Evolutionary conservation across 37 sponge, comb jelly and placozoan species (phyloP).

Genomic region (Ephydatia muelleri): DNA sequence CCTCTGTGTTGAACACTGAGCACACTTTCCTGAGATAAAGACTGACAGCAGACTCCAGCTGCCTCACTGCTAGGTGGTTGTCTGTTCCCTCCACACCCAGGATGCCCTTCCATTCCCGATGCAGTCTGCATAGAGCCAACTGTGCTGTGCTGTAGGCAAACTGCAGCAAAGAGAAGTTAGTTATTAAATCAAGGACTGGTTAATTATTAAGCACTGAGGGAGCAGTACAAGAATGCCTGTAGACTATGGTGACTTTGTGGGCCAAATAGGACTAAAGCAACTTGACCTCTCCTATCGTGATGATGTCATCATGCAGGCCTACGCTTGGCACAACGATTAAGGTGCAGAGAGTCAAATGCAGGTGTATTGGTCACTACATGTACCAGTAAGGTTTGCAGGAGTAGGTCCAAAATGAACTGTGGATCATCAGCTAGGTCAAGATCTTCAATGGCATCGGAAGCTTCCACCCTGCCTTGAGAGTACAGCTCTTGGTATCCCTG

Average conservation of each 20-base stretch:
- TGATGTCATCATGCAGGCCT: background rate
- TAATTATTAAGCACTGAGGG: background rate
- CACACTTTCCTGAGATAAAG: conserved; percentile 49
- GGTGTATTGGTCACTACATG: too few relatives aligned
- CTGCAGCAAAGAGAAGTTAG: conserved; percentile 12
- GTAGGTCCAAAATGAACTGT: conserved; percentile 2
- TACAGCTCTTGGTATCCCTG: conserved; percentile 66
- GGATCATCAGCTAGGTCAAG: background rate
- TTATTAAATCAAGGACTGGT: background rate
- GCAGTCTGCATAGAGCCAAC: conserved; percentile 25
- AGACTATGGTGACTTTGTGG: too few relatives aligned
- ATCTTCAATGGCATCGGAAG: conserved; percentile 55
- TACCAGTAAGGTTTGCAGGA: conserved; percentile 39
- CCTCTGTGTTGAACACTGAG: background rate
- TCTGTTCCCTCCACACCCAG: conserved; percentile 24
- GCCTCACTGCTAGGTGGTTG: conserved; percentile 32
- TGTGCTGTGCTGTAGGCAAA: conserved; percentile 32
- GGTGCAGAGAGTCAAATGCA: background rate
- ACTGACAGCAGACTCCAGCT: conserved; percentile 56
- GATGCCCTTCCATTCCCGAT: conserved; percentile 26
- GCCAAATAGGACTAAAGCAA: too few relatives aligned
- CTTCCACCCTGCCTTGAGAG: conserved; percentile 71
- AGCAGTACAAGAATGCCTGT: too few relatives aligned
- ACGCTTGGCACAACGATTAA: background rate
- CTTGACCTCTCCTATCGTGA: too few relatives aligned